These are phyloP conservation scores for Auanema freiburgensis DNA, from an alignment of 2,888 invertebrate species.

Conservation along the genomic window DNA sequence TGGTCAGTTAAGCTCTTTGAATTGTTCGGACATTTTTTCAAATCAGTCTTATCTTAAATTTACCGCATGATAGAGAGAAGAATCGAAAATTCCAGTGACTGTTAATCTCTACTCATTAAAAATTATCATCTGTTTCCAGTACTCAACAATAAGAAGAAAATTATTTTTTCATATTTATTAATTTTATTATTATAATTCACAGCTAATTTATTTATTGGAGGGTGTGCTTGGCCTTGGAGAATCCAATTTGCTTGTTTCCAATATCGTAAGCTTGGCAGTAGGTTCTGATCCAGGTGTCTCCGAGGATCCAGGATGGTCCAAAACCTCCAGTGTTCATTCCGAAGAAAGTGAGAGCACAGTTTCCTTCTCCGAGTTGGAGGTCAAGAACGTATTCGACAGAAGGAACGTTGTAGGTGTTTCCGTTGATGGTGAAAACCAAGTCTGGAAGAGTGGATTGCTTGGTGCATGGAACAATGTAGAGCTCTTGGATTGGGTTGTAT, in stretches of 20 bases:
- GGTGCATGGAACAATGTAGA: slow-evolving; percentile 50
- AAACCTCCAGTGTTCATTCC: slow-evolving; percentile 34
- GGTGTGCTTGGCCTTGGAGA: slow-evolving; percentile 29
- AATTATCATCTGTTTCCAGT: no score
- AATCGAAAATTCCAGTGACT: no score
- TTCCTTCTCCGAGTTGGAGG: slow-evolving; percentile 42
- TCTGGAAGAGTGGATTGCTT: slow-evolving; percentile 34
- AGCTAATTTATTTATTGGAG: neutral
- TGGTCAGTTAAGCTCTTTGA: no score
- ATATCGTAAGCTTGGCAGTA: slow-evolving; percentile 53
- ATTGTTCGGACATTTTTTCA: no score
- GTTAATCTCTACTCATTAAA: no score
- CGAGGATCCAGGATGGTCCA: slow-evolving; percentile 43
- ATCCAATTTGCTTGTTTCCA: slow-evolving; percentile 47
- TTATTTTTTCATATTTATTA: no score
- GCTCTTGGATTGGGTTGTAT: slow-evolving; percentile 36
- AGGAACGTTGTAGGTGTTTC: slow-evolving; percentile 45
- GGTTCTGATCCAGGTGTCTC: slow-evolving; percentile 46
- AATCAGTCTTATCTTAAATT: no score
- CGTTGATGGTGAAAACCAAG: slow-evolving; percentile 50
- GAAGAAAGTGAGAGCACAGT: slow-evolving; percentile 41
- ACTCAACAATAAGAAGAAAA: no score
- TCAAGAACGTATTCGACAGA: slow-evolving; percentile 57
- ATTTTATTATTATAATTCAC: no score
- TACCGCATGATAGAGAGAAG: no score